Evolutionary conservation across 2,113 vertebrate genomes (phyloP).

Genomic region (Mixornis gularis): DNA sequence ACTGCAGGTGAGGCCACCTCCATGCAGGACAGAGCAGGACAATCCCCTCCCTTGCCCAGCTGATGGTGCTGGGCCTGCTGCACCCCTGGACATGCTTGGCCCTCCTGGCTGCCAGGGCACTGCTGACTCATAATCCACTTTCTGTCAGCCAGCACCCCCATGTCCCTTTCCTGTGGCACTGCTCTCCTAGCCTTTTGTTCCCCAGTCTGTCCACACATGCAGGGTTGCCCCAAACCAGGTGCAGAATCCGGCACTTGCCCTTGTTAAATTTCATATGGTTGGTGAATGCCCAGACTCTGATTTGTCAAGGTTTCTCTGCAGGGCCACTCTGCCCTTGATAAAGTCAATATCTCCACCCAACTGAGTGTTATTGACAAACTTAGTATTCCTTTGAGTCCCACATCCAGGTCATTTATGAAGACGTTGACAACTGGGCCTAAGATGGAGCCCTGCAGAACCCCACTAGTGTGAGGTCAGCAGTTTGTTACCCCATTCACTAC

Average conservation of each 20-base stretch:
- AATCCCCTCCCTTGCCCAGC: rapidly evolving
- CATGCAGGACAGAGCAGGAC: background rate
- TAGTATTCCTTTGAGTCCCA: background rate
- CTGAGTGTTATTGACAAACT: background rate
- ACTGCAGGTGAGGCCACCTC: rapidly evolving
- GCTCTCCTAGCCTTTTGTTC: background rate
- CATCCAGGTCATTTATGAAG: background rate
- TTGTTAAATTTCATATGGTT: background rate
- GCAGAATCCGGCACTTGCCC: rapidly evolving
- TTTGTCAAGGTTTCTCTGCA: background rate
- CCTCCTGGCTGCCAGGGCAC: background rate
- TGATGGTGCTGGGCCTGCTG: background rate
- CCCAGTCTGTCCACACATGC: background rate
- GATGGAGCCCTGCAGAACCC: background rate
- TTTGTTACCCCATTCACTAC: background rate
- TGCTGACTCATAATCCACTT: background rate
- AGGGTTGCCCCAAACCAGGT: background rate
- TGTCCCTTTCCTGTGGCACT: background rate
- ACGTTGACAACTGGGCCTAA: background rate
- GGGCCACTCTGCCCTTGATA: background rate
- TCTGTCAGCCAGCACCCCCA: background rate
- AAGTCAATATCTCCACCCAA: background rate
- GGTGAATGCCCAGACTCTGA: background rate
- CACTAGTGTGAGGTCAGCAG: background rate
- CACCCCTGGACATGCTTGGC: rapidly evolving